A percentile compares a stretch with the other conserved stretches of the same genome.
Conservation (phyloP, 2,888 invertebrate genomes). For the Lycophotia porphyrea region DNA sequence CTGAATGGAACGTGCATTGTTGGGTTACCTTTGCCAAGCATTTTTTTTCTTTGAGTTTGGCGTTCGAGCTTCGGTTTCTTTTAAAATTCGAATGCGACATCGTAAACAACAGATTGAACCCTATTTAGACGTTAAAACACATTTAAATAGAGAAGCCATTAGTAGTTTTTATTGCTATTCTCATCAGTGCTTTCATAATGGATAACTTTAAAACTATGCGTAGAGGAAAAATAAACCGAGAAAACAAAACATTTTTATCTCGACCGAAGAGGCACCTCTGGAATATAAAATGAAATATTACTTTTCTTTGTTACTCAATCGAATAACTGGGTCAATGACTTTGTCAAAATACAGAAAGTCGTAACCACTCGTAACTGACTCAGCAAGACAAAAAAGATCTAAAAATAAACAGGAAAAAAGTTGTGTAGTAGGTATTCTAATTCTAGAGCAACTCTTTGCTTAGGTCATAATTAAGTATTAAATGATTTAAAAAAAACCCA, state of each 20-base stretch:
- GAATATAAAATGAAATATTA: constrained; percentile 53
- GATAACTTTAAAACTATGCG: constrained; percentile 39
- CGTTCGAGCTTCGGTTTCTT: background rate
- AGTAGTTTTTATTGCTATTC: constrained; percentile 1
- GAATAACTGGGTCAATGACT: constrained; percentile 50
- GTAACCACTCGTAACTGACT: constrained; percentile 27
- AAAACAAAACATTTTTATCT: constrained; percentile 45
- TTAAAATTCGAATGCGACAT: constrained; percentile 24
- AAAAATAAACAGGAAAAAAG: constrained; percentile 6
- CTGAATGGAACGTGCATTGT: constrained; percentile 35
- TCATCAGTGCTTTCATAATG: constrained; percentile 16
- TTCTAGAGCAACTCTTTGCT: constrained; percentile 29
- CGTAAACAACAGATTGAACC: background rate
- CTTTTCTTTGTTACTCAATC: constrained; percentile 47
- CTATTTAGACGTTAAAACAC: background rate
- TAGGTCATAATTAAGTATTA: constrained; percentile 29
- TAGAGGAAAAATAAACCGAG: constrained; percentile 25
- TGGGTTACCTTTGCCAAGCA: constrained; percentile 3
- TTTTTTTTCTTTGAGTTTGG: constrained; percentile 16
- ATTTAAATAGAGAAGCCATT: background rate
- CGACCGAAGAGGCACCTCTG: constrained; percentile 16
- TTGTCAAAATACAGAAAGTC: constrained; percentile 25
- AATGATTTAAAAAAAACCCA: constrained; percentile 38
- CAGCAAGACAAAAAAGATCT: constrained; percentile 23
- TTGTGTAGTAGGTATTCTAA: constrained; percentile 5